Evolutionary conservation across 2,113 vertebrate genomes (phyloP).

Genomic region (Procavia capensis): DNA sequence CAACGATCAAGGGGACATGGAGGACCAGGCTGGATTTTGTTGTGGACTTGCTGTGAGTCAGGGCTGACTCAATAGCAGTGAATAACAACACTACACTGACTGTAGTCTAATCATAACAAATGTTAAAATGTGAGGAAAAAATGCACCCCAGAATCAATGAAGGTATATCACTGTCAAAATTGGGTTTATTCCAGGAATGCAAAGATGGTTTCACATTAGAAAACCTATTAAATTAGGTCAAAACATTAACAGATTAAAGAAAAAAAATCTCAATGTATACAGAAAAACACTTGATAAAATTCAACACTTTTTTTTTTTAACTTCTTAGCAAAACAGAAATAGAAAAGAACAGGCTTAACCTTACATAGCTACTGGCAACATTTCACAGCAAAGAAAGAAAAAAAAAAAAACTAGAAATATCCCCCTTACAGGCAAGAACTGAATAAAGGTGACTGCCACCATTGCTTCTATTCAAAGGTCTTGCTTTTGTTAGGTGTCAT

Average conservation of each 20-base stretch:
- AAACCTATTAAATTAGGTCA: conserved; percentile 37
- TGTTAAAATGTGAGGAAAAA: conserved; percentile 30
- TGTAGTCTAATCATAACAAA: conserved; percentile 23
- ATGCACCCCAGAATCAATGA: not conserved
- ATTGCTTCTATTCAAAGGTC: not conserved
- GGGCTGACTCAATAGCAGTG: not conserved
- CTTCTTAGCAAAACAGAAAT: not conserved
- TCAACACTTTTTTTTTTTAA: not conserved
- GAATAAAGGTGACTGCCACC: not conserved
- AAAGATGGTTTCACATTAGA: conserved; percentile 7
- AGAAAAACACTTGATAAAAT: conserved; percentile 39
- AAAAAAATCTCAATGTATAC: not conserved
- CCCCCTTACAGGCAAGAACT: not conserved
- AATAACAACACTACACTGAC: not conserved
- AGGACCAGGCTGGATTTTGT: not conserved
- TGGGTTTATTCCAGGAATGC: not conserved
- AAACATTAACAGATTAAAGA: not conserved
- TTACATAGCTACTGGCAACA: not conserved
- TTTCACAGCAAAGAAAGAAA: not conserved
- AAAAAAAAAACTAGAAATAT: not conserved
- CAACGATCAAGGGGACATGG: not conserved
- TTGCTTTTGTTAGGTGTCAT: not conserved
- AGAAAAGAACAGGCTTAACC: conserved; percentile 6
- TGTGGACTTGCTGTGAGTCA: not conserved
- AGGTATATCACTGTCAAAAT: not conserved